A percentile compares a stretch with the other conserved stretches of the same genome.
Evolutionary conservation across 2,113 vertebrate species (phyloP).

Genomic region (Butastur rufipennis): DNA sequence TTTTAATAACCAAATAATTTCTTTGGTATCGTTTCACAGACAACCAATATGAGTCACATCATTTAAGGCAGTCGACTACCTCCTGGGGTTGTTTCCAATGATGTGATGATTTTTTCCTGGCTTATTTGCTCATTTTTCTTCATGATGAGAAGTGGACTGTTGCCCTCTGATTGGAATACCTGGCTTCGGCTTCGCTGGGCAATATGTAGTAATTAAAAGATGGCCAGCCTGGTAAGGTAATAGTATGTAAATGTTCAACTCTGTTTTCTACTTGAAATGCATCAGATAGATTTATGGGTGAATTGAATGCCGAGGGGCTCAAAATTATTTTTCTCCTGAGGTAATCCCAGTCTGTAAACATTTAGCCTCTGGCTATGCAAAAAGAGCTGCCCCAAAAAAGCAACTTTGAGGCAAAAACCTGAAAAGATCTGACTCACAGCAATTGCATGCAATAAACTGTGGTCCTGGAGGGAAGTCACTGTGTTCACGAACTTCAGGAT

Average conservation of each 20-base stretch:
- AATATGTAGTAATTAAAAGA: background rate
- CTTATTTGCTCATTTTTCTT: conserved; percentile 1
- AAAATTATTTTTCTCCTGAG: background rate
- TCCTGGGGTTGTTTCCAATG: background rate
- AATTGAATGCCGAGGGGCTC: background rate
- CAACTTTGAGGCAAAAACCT: background rate
- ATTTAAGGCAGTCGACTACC: background rate
- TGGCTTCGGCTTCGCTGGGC: background rate
- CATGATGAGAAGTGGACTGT: background rate
- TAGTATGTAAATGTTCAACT: background rate
- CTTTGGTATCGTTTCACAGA: background rate
- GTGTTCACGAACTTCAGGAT: background rate
- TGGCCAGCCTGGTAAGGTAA: background rate
- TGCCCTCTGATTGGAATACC: background rate
- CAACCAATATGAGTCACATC: background rate
- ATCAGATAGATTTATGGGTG: background rate
- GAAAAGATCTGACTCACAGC: background rate
- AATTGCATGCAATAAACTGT: background rate
- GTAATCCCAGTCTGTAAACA: background rate
- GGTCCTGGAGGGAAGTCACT: background rate
- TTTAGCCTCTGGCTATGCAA: background rate
- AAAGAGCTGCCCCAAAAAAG: background rate
- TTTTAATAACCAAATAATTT: conserved; percentile 30
- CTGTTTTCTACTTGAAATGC: background rate
- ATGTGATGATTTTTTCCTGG: background rate